Evolutionary conservation across 2,797 vertebrate species (phyloP).

Genomic region (Labeo calbasu): DNA sequence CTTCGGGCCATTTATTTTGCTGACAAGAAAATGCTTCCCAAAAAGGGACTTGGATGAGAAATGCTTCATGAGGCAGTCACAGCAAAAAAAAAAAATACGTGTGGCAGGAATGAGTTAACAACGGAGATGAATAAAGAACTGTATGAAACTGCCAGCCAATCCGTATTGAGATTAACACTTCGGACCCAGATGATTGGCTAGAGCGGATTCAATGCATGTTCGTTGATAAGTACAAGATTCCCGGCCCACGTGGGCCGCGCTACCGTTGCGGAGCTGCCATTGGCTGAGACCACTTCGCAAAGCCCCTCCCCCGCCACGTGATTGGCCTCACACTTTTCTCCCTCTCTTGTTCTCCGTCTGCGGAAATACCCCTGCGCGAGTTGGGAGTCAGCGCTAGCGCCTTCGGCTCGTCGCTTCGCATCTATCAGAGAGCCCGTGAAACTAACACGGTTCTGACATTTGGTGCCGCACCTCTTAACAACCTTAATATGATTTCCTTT

Average conservation of each 20-base stretch:
- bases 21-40: conserved; percentile 44
- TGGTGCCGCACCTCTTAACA: conserved; percentile 69
- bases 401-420: conserved; percentile 68
- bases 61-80: conserved; percentile 58
- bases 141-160: conserved; percentile 76
- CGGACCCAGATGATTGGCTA: conserved; percentile 70
- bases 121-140: conserved; percentile 74
- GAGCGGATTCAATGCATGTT: conserved; percentile 52
- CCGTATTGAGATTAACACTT: conserved; percentile 77
- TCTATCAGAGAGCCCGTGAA: conserved; percentile 71
- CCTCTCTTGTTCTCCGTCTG: conserved; percentile 74
- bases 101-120: conserved; percentile 79
- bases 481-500: conserved; percentile 70
- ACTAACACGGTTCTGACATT: conserved; percentile 71
- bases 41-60: conserved; percentile 44
- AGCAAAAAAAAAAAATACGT: conserved; percentile 58
- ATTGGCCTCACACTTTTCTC: conserved; percentile 60
- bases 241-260: conserved; percentile 75
- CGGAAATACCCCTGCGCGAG: conserved; percentile 76
- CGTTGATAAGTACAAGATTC: conserved; percentile 65
- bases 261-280: conserved; percentile 48
- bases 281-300: conserved; percentile 54
- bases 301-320: conserved; percentile 55
- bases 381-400: conserved; percentile 64
- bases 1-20: conserved; percentile 41